Evolutionary conservation across 2,888 invertebrate genomes (phyloP), one percentile per base, ranked within the genome.

Genomic region (Uloborus plumipes): DNA sequence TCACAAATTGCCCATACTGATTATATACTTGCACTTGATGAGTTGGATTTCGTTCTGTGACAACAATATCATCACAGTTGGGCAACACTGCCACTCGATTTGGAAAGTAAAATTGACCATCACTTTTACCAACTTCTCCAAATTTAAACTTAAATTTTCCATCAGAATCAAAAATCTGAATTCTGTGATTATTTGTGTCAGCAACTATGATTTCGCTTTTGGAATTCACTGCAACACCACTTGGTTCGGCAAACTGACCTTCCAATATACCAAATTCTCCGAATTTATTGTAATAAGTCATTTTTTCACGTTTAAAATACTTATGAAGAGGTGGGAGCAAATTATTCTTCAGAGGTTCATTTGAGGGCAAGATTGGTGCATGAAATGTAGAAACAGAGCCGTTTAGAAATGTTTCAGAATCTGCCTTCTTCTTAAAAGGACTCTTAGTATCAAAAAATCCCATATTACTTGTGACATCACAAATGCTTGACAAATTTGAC

Each of bases 11-110:
- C 0, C 99, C 99, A 89, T 99, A 99, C 90, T 99, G 98, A 90
- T 99, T 99, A 92, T 99, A 99, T 87, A 99, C 98, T 90, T 98
- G 98, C 87, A 99, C 98, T 90, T 99, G 99, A 91, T 99, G 99
- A 6, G 99, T 99, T 11, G 99, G 99, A 78, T 90, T 90, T 79
- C 99, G 92, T 89, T 99, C 99, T 0, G 99, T 99, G 6, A 99
- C 99, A 86, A 99, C 98, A 64, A 99, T 99, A 88, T 99, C 99
- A 14, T 99, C 99, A 0, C 98, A 98, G n/a, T 96, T 95, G 86
- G 97, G 95, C 14, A 99, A 98, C 0, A 99, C 99, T 0, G 99
- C 98, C 3, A 99, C 99, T 86, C 99, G 93, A 89, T 99, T 99
- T 0, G 99, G 99, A 90, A 99, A 99, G 67, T 99, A 91, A 75